phyloP scores from a whole-genome alignment of 2,113 vertebrate species.

The Oxygymnocypris stewartii region DNA sequence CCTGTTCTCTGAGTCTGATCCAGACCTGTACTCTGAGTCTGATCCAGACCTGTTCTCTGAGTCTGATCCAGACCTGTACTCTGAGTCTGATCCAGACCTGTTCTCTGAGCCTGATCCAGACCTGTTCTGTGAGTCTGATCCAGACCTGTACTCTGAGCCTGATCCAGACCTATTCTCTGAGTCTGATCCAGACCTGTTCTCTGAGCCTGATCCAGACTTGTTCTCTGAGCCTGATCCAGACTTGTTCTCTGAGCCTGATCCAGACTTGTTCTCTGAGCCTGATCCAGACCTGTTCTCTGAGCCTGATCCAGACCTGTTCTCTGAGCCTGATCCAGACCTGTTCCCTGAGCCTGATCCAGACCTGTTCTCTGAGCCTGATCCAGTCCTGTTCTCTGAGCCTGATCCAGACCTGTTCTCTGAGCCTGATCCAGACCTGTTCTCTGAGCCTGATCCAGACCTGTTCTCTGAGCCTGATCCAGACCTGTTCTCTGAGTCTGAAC shows the following conservation, averaged over 20 bases:
- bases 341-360: background rate
- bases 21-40: background rate
- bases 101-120: constrained; percentile 42
- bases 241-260: too few species aligned
- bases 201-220: too few species aligned
- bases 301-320: too few species aligned
- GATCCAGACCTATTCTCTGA: constrained; percentile 40
- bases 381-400: background rate
- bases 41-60: constrained; percentile 21
- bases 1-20: constrained; percentile 40
- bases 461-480: background rate
- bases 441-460: constrained; percentile 53
- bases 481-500: constrained; percentile 23
- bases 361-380: background rate
- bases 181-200: too few species aligned
- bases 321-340: background rate
- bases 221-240: too few species aligned
- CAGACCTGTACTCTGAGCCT: constrained; percentile 30
- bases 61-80: constrained; percentile 49
- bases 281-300: too few species aligned
- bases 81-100: background rate
- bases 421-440: background rate
- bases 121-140: constrained; percentile 37
- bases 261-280: too few species aligned
- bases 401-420: background rate